Percentiles rank a stretch among this genome's conserved stretches.
These are phyloP conservation scores for Choloepus hoffmanni DNA, from an alignment of 2,113 vertebrate genomes.

Conservation along the genomic window DNA sequence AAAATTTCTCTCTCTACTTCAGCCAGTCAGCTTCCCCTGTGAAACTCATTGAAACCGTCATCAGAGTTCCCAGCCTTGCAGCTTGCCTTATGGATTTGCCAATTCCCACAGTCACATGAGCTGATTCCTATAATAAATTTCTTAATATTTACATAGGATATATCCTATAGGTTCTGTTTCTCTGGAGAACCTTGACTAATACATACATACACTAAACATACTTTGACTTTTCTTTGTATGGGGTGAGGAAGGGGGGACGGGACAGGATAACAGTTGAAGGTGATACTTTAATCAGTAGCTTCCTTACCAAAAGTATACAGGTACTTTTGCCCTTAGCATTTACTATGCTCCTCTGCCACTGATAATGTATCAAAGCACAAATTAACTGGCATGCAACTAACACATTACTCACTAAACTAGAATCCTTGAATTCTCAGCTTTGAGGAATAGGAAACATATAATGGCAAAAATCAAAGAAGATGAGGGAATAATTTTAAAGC, in stretches of 20 bases:
- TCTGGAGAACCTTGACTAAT: too few relatives aligned
- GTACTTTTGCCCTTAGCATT: background rate
- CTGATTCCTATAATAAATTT: too few relatives aligned
- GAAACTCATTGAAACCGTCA: too few relatives aligned
- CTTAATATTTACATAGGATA: too few relatives aligned
- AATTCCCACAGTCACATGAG: too few relatives aligned
- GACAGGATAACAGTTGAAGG: background rate
- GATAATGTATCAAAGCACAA: background rate
- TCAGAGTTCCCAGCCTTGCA: too few relatives aligned
- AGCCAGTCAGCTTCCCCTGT: too few relatives aligned
- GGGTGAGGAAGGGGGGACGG: too few relatives aligned
- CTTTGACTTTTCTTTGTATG: background rate
- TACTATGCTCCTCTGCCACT: background rate
- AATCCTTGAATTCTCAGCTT: background rate
- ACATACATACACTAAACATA: background rate
- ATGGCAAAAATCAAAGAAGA: background rate
- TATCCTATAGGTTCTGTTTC: too few relatives aligned
- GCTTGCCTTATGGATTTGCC: too few relatives aligned
- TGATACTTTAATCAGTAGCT: background rate
- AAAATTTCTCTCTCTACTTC: too few relatives aligned
- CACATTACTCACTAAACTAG: background rate
- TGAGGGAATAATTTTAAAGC: background rate
- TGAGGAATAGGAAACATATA: background rate
- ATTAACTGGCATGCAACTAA: background rate
- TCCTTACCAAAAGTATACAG: background rate